Evolutionary conservation across 2,888 invertebrate genomes (phyloP).

Genomic region (Steinernema hermaphroditum): DNA sequence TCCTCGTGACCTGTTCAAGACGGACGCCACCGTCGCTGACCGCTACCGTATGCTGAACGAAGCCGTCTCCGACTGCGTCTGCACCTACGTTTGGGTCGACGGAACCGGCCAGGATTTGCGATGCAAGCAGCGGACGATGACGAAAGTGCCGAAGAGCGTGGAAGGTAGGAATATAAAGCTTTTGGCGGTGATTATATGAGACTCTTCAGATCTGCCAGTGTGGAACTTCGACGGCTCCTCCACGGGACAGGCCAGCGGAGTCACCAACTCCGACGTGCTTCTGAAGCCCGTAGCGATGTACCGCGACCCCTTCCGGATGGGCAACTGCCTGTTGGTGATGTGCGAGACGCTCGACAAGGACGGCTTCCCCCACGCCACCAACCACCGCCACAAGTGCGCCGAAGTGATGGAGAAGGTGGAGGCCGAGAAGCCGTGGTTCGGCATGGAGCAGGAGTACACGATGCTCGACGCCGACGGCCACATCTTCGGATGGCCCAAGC

Average conservation of each 20-base stretch:
- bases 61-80: slow-evolving; percentile 70
- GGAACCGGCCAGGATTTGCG: slow-evolving; percentile 84
- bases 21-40: no score
- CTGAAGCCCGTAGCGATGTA: slow-evolving; percentile 89
- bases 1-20: no score
- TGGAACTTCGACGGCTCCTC: slow-evolving; percentile 71
- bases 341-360: slow-evolving; percentile 74
- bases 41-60: no score
- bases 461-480: slow-evolving; percentile 68
- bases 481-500: slow-evolving; percentile 67
- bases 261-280: slow-evolving; percentile 77
- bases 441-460: slow-evolving; percentile 72
- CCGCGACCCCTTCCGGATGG: slow-evolving; percentile 80
- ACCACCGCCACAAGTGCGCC: slow-evolving; percentile 68
- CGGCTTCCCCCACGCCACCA: slow-evolving; percentile 66
- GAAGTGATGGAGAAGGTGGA: slow-evolving; percentile 69
- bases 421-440: slow-evolving; percentile 70
- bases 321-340: slow-evolving; percentile 75
- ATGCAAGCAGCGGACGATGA: slow-evolving; percentile 84
- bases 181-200: slow-evolving; percentile 68
- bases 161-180: slow-evolving; percentile 67
- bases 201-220: slow-evolving; percentile 68
- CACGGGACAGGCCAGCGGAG: slow-evolving; percentile 69
- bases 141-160: slow-evolving; percentile 78
- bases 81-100: slow-evolving; percentile 92